These are phyloP conservation scores for Aromia moschata DNA, from an alignment of 2,888 invertebrate species.

Conservation along the genomic window DNA sequence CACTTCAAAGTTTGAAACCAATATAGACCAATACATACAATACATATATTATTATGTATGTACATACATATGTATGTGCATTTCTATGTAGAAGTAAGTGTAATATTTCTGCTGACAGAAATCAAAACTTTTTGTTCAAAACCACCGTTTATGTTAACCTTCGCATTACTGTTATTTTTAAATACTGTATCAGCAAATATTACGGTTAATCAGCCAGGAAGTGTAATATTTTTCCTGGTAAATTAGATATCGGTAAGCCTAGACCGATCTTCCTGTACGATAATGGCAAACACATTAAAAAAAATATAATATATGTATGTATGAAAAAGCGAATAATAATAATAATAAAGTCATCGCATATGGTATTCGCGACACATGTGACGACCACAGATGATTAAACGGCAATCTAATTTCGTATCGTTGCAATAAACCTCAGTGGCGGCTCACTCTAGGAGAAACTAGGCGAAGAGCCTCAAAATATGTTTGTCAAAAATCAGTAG, in stretches of 20 bases:
- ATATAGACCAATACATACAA: too few relatives aligned
- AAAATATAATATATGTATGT: too few relatives aligned
- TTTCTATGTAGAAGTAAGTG: too few relatives aligned
- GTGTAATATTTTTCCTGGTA: constrained; percentile 10
- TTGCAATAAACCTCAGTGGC: too few relatives aligned
- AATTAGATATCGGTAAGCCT: background rate
- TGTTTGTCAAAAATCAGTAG: too few relatives aligned
- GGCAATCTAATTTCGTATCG: background rate
- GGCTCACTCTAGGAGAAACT: too few relatives aligned
- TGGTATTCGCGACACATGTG: background rate
- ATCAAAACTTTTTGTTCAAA: too few relatives aligned
- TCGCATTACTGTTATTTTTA: background rate
- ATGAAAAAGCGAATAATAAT: background rate
- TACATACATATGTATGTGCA: too few relatives aligned
- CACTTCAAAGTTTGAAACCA: too few relatives aligned
- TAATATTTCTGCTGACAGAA: too few relatives aligned
- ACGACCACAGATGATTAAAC: background rate
- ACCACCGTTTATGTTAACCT: background rate
- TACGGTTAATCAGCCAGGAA: constrained; percentile 11
- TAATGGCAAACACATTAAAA: background rate
- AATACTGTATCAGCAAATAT: constrained; percentile 5
- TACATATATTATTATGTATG: too few relatives aligned
- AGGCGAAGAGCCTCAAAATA: too few relatives aligned
- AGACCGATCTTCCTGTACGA: background rate
- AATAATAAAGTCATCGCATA: background rate